Evolutionary conservation across 2,888 invertebrate species (phyloP).

Genomic region (Xylota sylvarum): DNA sequence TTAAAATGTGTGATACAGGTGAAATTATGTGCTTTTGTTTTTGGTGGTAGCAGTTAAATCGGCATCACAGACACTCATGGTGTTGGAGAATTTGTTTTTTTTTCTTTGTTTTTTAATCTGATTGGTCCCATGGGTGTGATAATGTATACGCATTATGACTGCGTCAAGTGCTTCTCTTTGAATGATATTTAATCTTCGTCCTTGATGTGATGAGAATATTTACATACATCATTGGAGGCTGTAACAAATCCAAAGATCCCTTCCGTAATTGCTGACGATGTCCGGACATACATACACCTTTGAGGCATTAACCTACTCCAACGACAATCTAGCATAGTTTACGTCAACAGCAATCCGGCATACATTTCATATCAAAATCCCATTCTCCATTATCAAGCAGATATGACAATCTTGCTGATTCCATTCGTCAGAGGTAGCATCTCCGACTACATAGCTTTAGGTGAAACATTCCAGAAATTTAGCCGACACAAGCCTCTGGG

Average conservation of each 20-base stretch:
- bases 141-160: slow-evolving; percentile 21
- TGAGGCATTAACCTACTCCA: neutral
- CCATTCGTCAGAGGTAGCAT: neutral
- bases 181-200: slow-evolving; percentile 9
- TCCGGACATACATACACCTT: neutral
- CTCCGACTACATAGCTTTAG: neutral
- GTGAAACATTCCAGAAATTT: slow-evolving; percentile 11
- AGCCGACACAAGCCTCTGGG: slow-evolving; percentile 6
- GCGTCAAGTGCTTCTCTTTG: neutral
- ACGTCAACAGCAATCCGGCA: neutral
- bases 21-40: slow-evolving; percentile 41
- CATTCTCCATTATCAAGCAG: neutral
- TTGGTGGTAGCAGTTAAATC: slow-evolving; percentile 15
- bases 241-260: neutral
- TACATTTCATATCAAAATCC: neutral
- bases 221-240: neutral
- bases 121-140: slow-evolving; percentile 55
- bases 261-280: neutral
- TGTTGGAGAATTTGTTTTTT: neutral
- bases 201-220: neutral
- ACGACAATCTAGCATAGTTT: neutral
- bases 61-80: slow-evolving; percentile 36
- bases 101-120: slow-evolving; percentile 5
- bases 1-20: slow-evolving; percentile 58
- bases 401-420: slow-evolving; percentile 10